These are phyloP conservation scores for Epinotia ramella DNA, from an alignment of 2,888 invertebrate genomes.

Conservation along the genomic window DNA sequence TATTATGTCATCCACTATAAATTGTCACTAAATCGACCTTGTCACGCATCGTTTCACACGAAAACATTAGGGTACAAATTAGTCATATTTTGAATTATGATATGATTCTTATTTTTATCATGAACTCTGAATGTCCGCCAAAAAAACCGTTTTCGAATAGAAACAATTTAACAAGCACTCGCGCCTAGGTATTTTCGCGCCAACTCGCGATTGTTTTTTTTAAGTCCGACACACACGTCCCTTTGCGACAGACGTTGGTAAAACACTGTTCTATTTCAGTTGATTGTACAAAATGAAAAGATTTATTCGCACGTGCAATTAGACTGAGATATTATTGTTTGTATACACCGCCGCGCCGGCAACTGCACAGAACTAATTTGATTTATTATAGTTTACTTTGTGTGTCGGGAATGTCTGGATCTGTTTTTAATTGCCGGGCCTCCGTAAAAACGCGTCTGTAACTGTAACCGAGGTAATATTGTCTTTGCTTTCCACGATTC, in stretches of 20 bases:
- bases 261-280: slow-evolving; percentile 79
- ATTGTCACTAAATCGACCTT: slow-evolving; percentile 60
- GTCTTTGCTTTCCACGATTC: too few species aligned
- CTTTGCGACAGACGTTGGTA: slow-evolving; percentile 62
- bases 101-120: slow-evolving; percentile 34
- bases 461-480: not conserved
- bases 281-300: slow-evolving; percentile 61
- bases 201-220: slow-evolving; percentile 55
- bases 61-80: slow-evolving; percentile 52
- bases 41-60: slow-evolving; percentile 57
- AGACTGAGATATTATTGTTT: slow-evolving; percentile 56
- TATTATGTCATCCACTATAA: slow-evolving; percentile 52
- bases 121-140: slow-evolving; percentile 37
- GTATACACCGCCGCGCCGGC: slow-evolving; percentile 47
- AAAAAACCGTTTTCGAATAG: slow-evolving; percentile 47
- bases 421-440: slow-evolving; percentile 26
- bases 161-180: slow-evolving; percentile 46
- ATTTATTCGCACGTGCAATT: slow-evolving; percentile 63
- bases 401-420: slow-evolving; percentile 8
- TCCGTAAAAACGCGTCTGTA: not conserved
- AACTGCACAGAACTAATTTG: slow-evolving; percentile 51
- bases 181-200: slow-evolving; percentile 58
- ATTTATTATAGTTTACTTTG: slow-evolving; percentile 38
- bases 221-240: slow-evolving; percentile 63
- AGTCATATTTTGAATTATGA: slow-evolving; percentile 42